Base-by-base conservation (phyloP, 1,140 invertebrate genomes). In the Trichonephila inaurata region DNA sequence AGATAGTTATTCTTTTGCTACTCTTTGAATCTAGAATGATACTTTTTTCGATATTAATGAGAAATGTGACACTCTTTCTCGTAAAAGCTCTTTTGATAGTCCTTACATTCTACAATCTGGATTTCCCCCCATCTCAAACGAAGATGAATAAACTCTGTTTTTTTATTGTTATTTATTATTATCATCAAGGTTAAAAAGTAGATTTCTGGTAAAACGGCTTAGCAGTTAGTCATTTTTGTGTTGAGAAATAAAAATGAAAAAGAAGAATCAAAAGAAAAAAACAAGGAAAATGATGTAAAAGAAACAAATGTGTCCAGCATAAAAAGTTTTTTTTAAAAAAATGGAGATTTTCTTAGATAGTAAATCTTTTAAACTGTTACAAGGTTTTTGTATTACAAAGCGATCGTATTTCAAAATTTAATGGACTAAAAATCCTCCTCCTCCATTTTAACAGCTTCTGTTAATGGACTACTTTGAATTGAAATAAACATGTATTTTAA, bases 31-130 rank as follows among this genome's bases (percentile, higher is more conserved):
- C 82, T 77, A 24, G 72, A 77, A 77, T 77, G 72, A 77, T 77
- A 40, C 72, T 58, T 77, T 58, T 83, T 83, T 83, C 51, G 82
- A 83, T 83, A 83, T 83, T 83, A 83, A 83, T 83, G 82, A 83
- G 82, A 83, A 83, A 83, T 83, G 51, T 60, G 82, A 83, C 82
- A 83, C 82, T 83, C 51, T 60, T 83, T 77, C 72, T 77, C 72
- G 72, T 77, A 77, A 83, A 60, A 83, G 44, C 44, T 58, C 82
- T 83, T 83, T 60, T 83, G n/a, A 83, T 19, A 24, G 40, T 19
- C 58, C 44, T 60, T 58, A 83, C 28, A 83, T 83, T 83, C 51
- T 83, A 83, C 82, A 83, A 58, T 83, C 82, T 60, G 82, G 82
- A 83, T 83, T 83, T 83, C 14, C 82, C 82, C 82, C 21, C 14